Percentiles rank a stretch among this genome's conserved stretches.
These are phyloP conservation scores for Drosophila chauvacae DNA, from an alignment of 1,140 invertebrate species.

Conservation along the genomic window DNA sequence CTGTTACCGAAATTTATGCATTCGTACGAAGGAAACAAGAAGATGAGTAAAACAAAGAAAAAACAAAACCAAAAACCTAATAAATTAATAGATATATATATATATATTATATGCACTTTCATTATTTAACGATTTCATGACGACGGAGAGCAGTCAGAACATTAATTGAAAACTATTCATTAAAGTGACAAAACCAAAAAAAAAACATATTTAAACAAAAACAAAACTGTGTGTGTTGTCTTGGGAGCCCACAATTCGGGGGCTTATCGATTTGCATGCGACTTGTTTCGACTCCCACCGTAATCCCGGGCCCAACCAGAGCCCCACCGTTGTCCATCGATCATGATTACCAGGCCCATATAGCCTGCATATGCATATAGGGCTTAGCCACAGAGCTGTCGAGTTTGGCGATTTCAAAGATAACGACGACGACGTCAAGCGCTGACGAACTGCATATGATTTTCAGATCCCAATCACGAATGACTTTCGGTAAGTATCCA, in stretches of 20 bases:
- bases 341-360: conserved; percentile 43
- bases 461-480: neutral
- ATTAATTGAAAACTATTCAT: conserved; percentile 78
- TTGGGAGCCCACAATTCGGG: conserved; percentile 22
- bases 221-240: conserved; percentile 27
- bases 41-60: conserved; percentile 32
- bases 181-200: conserved; percentile 69
- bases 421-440: conserved; percentile 15
- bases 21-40: conserved; percentile 47
- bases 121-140: conserved; percentile 72
- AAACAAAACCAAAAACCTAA: conserved; percentile 23
- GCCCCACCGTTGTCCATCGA: conserved; percentile 48
- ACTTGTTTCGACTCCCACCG: conserved; percentile 22
- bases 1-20: conserved; percentile 67
- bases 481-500: neutral
- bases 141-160: conserved; percentile 39
- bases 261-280: conserved; percentile 29
- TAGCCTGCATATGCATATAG: conserved; percentile 45
- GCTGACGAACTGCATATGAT: neutral
- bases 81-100: conserved; percentile 47
- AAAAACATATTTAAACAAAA: conserved; percentile 67
- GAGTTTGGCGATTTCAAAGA: conserved; percentile 3
- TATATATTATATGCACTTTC: conserved; percentile 80
- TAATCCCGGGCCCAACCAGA: conserved; percentile 20
- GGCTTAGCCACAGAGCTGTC: conserved; percentile 7